Conservation (phyloP, 2,113 vertebrate genomes). For the Menura novaehollandiae region DNA sequence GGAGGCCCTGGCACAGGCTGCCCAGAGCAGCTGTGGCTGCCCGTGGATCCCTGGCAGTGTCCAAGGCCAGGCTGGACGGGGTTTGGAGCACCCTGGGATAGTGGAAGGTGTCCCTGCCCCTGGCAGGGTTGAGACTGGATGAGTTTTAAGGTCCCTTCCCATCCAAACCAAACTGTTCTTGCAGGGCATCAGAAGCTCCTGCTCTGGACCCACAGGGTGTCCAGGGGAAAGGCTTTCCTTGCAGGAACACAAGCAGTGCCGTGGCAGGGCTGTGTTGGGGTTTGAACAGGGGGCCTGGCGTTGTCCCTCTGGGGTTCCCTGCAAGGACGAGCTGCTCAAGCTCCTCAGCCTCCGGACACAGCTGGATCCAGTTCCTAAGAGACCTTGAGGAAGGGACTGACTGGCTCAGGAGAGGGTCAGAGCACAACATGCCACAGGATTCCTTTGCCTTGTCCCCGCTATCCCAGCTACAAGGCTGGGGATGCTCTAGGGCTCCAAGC, state of each 20-base stretch:
- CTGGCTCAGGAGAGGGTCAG: fast-evolving
- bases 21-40: background rate
- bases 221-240: background rate
- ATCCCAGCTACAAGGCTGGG: background rate
- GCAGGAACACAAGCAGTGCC: fast-evolving
- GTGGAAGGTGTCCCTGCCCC: background rate
- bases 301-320: fast-evolving
- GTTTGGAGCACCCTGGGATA: background rate
- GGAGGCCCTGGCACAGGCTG: background rate
- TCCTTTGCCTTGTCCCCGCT: background rate
- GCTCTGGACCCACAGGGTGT: too few species aligned
- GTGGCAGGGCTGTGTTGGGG: background rate
- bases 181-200: background rate
- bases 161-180: background rate
- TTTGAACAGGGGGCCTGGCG: background rate
- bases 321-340: background rate
- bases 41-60: background rate
- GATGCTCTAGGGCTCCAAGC: too few species aligned
- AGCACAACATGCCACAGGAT: background rate
- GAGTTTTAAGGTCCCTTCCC: background rate
- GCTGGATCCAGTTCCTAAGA: background rate
- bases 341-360: background rate
- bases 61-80: background rate
- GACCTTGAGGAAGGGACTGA: background rate
- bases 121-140: background rate